A percentile compares a stretch with the other conserved stretches of the same genome.
phyloP scores from a whole-genome alignment of 2,797 vertebrate genomes.

The Mus spretus region DNA sequence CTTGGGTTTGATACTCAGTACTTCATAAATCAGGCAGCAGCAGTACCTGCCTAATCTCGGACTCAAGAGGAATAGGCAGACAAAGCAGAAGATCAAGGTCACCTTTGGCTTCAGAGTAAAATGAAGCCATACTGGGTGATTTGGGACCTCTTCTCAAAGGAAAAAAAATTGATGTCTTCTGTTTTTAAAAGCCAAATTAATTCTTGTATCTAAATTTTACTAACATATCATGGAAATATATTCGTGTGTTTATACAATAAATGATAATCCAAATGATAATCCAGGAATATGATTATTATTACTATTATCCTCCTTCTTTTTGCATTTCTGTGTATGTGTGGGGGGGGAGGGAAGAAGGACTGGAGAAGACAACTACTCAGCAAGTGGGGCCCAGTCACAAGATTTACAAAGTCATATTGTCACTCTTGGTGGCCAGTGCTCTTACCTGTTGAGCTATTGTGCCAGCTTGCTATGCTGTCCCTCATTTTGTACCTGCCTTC shows the following conservation, averaged over 20 bases:
- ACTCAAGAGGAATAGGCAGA: background rate
- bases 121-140: background rate
- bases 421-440: background rate
- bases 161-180: background rate
- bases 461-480: background rate
- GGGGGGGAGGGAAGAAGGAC: too few relatives aligned
- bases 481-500: background rate
- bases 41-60: background rate
- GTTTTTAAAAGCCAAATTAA: background rate
- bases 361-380: too few relatives aligned
- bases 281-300: background rate
- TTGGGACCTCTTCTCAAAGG: background rate
- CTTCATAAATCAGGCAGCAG: background rate
- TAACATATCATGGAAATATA: conserved; percentile 1
- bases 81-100: background rate
- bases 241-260: background rate
- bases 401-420: background rate
- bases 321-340: background rate
- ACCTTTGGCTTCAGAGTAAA: background rate
- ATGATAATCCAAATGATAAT: background rate
- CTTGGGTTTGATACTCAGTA: background rate
- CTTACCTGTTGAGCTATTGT: background rate
- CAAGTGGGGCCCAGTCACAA: background rate
- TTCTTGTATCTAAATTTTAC: conserved; percentile 28
- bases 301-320: background rate